These are phyloP conservation scores for Catajapyx aquilonaris DNA, from an alignment of 1,140 invertebrate species.

Conservation along the genomic window DNA sequence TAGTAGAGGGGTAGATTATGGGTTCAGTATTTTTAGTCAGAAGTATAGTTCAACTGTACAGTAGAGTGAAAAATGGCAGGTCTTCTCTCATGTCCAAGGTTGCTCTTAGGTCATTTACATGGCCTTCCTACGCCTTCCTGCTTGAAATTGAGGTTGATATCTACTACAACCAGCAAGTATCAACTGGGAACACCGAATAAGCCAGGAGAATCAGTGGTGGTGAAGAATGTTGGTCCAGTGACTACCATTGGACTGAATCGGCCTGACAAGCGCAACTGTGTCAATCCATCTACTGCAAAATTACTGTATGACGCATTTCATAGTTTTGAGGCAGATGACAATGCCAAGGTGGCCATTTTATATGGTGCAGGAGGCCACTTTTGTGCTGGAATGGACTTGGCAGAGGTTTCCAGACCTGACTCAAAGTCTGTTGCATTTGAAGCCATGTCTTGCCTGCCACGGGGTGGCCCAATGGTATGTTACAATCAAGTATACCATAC, in stretches of 20 bases:
- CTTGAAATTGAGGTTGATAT: no score
- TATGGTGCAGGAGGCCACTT: slow-evolving; percentile 77
- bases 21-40: no score
- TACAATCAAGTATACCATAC: slow-evolving; percentile 2
- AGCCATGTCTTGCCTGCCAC: slow-evolving; percentile 6
- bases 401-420: slow-evolving; percentile 32
- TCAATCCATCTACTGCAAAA: slow-evolving; percentile 41
- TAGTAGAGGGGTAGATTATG: no score
- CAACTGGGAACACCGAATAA: no score
- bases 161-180: no score
- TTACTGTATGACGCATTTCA: slow-evolving; percentile 46
- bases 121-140: no score
- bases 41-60: no score
- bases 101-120: no score
- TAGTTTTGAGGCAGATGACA: slow-evolving; percentile 52
- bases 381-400: slow-evolving; percentile 65
- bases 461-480: slow-evolving; percentile 18
- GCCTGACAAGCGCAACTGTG: slow-evolving; percentile 55
- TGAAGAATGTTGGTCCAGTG: slow-evolving; percentile 36
- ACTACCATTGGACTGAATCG: slow-evolving; percentile 69
- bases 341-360: slow-evolving; percentile 45
- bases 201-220: no score
- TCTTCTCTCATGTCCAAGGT: no score
- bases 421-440: slow-evolving; percentile 10
- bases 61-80: no score